These are phyloP conservation scores for Marisa cornuarietis DNA, from an alignment of 1,140 invertebrate genomes.

Conservation along the genomic window DNA sequence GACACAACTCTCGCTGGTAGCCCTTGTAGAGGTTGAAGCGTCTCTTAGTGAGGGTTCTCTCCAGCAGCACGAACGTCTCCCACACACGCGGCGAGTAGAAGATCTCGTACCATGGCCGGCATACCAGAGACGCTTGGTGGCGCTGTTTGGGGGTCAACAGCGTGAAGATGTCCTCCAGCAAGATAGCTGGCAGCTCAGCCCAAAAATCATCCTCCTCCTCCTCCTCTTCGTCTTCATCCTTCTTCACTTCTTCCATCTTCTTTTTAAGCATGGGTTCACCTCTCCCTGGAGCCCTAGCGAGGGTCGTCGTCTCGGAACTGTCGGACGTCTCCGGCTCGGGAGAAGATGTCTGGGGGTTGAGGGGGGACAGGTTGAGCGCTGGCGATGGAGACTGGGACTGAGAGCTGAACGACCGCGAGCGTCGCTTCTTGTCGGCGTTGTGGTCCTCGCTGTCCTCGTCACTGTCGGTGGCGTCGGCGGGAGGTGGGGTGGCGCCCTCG, in stretches of 20 bases:
- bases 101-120: constrained; percentile 75
- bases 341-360: constrained; percentile 1
- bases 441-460: neutral
- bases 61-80: constrained; percentile 75
- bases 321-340: neutral
- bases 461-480: constrained; percentile 1
- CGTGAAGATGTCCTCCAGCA: constrained; percentile 81
- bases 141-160: constrained; percentile 76
- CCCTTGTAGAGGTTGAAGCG: constrained; percentile 86
- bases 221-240: constrained; percentile 13
- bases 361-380: neutral
- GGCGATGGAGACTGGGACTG: constrained; percentile 8
- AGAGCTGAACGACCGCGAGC: constrained; percentile 15
- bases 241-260: neutral
- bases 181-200: constrained; percentile 78
- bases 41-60: constrained; percentile 78
- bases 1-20: constrained; percentile 66
- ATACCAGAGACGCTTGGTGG: constrained; percentile 76
- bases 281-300: neutral
- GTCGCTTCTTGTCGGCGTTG: constrained; percentile 7
- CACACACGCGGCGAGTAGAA: constrained; percentile 79
- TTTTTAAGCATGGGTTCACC: neutral
- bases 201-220: constrained; percentile 66
- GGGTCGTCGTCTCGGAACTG: neutral
- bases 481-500: neutral